Evolutionary conservation across 2,113 vertebrate genomes (phyloP).

Genomic region (Rhea pennata): DNA sequence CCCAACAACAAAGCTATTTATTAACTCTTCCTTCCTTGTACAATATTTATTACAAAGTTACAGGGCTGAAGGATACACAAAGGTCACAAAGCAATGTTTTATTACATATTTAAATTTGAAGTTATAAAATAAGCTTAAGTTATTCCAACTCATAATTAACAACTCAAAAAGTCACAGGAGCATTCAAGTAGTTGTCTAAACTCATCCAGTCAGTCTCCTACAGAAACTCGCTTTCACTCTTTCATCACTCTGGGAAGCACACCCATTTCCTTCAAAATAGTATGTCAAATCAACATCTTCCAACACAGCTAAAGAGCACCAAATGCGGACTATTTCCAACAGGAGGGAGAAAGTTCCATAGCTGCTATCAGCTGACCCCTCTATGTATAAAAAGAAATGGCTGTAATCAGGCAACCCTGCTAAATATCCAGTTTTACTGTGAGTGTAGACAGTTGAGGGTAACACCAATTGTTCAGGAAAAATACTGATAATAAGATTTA

Average conservation of each 20-base stretch:
- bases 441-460: not conserved
- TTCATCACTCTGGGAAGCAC: not conserved
- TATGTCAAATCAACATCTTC: not conserved
- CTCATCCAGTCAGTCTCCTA: not conserved
- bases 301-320: not conserved
- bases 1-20: not conserved
- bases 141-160: not conserved
- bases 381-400: accelerated
- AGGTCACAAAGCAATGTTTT: not conserved
- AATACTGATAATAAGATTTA: not conserved
- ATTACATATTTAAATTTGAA: not conserved
- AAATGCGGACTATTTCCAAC: not conserved
- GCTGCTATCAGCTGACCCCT: not conserved
- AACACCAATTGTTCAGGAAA: not conserved
- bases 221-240: not conserved
- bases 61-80: not conserved
- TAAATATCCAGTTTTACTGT: too few species aligned
- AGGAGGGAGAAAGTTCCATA: not conserved
- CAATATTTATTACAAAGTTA: not conserved
- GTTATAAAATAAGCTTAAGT: not conserved
- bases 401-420: not conserved
- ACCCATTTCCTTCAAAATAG: not conserved
- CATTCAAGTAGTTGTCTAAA: not conserved
- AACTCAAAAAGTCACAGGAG: not conserved
- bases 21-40: not conserved